Conservation (phyloP, 2,113 vertebrate genomes). For the Capreolus pygargus region DNA sequence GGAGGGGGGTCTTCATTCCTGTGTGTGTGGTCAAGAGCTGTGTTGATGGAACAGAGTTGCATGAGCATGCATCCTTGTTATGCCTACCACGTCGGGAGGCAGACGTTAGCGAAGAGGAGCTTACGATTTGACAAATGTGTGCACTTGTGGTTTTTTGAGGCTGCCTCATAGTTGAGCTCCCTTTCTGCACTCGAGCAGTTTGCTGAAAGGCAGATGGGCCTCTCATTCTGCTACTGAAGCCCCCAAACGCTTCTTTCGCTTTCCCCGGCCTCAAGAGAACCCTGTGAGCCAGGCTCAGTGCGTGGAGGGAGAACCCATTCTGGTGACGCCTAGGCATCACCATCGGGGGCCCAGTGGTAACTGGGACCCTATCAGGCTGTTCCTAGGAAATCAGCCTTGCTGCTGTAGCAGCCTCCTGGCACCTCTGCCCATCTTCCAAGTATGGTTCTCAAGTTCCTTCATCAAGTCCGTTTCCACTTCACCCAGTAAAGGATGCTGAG, state of each 20-base stretch:
- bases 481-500: too few species aligned
- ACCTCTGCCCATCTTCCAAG: neutral
- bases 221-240: neutral
- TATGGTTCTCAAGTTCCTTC: neutral
- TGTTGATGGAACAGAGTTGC: neutral
- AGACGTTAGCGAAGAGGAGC: neutral
- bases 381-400: neutral
- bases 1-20: neutral
- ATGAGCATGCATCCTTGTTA: neutral
- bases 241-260: neutral
- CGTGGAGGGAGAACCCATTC: neutral
- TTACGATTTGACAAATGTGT: neutral
- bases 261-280: neutral
- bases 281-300: neutral
- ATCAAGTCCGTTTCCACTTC: neutral
- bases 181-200: neutral
- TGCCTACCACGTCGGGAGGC: neutral
- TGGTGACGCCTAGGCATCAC: neutral
- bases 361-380: neutral
- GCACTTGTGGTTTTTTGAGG: neutral
- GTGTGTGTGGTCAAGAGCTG: neutral
- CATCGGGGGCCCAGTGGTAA: too few species aligned
- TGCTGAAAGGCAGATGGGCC: neutral
- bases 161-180: neutral
- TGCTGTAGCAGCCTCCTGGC: neutral